Percentiles rank a stretch among this genome's conserved stretches.
These are phyloP conservation scores for Ischnura elegans DNA, from an alignment of 2,888 invertebrate genomes.

Conservation along the genomic window DNA sequence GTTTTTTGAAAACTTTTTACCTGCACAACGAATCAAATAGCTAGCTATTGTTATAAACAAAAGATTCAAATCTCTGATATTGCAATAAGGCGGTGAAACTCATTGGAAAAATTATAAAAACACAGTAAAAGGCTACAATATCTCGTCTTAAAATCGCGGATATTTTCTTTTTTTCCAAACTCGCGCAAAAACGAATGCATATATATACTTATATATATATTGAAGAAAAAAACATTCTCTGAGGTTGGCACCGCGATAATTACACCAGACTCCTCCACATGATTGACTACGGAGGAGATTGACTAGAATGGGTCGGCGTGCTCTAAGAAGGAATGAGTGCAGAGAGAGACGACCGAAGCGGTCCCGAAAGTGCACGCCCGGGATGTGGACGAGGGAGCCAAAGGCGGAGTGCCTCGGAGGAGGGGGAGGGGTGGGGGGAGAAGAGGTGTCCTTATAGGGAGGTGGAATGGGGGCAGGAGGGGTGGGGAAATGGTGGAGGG, in stretches of 20 bases:
- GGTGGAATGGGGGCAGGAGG: background rate
- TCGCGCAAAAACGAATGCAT: too few species aligned
- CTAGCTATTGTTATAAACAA: too few species aligned
- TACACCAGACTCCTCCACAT: background rate
- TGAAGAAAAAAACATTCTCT: background rate
- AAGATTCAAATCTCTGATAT: too few species aligned
- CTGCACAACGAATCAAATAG: too few species aligned
- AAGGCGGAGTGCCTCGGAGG: background rate
- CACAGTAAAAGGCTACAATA: too few species aligned
- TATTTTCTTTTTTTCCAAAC: too few species aligned
- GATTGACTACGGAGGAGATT: background rate
- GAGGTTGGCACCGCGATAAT: background rate
- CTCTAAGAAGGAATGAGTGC: background rate
- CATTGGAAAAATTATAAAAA: too few species aligned
- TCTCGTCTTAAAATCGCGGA: too few species aligned
- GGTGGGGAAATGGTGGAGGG: background rate
- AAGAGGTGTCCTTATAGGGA: background rate
- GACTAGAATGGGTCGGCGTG: background rate
- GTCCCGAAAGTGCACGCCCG: background rate
- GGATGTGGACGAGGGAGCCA: background rate
- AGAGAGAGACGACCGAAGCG: background rate
- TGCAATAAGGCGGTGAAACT: too few species aligned
- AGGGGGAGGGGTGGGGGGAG: background rate
- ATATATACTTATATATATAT: too few species aligned
- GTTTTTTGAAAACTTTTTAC: too few species aligned